Conservation (phyloP, 1,140 invertebrate species). For the Chlorops oryzae region DNA sequence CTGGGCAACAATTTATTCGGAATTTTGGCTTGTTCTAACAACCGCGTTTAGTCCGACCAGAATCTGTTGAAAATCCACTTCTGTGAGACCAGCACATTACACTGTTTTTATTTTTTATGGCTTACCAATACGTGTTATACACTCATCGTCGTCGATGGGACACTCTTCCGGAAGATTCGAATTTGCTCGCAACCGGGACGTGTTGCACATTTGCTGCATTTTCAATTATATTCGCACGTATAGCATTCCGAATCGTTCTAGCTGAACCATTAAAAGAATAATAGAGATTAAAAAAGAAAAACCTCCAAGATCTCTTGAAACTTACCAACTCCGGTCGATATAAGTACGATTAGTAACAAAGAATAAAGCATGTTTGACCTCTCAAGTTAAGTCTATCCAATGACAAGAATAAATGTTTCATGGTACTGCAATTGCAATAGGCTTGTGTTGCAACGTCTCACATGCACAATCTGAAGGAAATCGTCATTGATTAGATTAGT, state of each 20-base stretch:
- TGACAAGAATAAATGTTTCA: too few species aligned
- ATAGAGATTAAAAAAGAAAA: too few species aligned
- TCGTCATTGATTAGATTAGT: too few species aligned
- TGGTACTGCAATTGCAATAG: too few species aligned
- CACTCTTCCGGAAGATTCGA: slow-evolving; percentile 40
- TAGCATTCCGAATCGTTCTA: slow-evolving; percentile 31
- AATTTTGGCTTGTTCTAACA: slow-evolving; percentile 28
- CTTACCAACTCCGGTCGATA: too few species aligned
- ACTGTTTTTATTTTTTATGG: not conserved
- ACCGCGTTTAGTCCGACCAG: slow-evolving; percentile 24
- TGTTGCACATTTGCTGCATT: slow-evolving; percentile 33
- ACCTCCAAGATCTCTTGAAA: too few species aligned
- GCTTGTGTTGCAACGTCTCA: too few species aligned
- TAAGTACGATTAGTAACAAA: too few species aligned
- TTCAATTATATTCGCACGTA: slow-evolving; percentile 33
- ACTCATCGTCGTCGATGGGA: slow-evolving; percentile 16
- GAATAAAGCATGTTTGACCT: too few species aligned
- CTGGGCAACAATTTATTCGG: slow-evolving; percentile 32
- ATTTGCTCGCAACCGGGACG: slow-evolving; percentile 34
- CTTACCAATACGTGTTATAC: slow-evolving; percentile 28
- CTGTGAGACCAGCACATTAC: not conserved
- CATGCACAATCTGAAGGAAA: too few species aligned
- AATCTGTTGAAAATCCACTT: not conserved
- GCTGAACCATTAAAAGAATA: too few species aligned
- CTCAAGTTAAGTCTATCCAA: too few species aligned